phyloP scores from a whole-genome alignment of 2,797 vertebrate genomes.

The Rhinella marina region DNA sequence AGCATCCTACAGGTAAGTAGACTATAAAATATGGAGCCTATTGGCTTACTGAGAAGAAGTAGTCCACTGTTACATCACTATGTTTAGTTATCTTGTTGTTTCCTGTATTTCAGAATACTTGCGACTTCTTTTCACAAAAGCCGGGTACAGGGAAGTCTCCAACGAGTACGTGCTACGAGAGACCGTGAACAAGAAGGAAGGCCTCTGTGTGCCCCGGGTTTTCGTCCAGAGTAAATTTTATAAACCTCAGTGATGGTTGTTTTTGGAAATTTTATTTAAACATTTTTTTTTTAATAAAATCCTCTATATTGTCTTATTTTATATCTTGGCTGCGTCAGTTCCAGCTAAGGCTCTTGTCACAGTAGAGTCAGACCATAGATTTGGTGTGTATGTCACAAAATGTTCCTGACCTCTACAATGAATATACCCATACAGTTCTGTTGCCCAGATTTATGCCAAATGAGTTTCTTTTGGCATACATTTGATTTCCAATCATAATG shows the following conservation, averaged over 20 bases:
- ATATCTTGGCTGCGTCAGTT: background rate
- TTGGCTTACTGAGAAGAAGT: no score
- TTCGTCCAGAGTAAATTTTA: slow-evolving; percentile 95
- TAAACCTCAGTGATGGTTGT: slow-evolving; percentile 70
- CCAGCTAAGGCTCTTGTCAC: no score
- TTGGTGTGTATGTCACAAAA: background rate
- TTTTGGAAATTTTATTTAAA: background rate
- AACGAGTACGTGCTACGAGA: slow-evolving; percentile 92
- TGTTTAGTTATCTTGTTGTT: background rate
- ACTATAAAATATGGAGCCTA: no score
- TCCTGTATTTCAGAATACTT: slow-evolving; percentile 80
- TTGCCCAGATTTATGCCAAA: no score
- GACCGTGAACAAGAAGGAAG: slow-evolving; percentile 95
- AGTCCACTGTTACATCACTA: background rate
- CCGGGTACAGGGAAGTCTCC: slow-evolving; percentile 77
- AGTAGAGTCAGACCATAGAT: background rate
- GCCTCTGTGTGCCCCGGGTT: slow-evolving; percentile 86
- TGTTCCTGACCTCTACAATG: no score
- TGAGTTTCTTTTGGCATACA: no score
- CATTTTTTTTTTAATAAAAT: slow-evolving; percentile 24
- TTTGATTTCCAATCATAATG: no score
- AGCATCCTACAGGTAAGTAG: no score
- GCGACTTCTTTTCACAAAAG: slow-evolving; percentile 79
- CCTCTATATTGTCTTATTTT: background rate
- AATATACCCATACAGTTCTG: no score